phyloP scores from a whole-genome alignment of 2,113 vertebrate genomes.

The Ornithorhynchus anatinus region DNA sequence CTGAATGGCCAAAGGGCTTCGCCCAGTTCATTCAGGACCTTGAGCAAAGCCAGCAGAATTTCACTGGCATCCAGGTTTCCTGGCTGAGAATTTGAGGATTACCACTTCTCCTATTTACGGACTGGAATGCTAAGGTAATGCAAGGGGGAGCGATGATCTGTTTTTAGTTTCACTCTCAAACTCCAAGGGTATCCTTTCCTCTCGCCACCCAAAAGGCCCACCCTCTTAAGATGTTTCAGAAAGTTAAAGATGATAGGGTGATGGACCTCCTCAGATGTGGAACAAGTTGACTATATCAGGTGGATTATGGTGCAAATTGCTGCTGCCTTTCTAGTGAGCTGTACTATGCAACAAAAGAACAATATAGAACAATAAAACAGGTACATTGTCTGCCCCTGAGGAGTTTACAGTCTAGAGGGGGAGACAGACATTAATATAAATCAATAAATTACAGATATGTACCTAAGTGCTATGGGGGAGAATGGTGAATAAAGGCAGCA shows the following conservation, averaged over 20 bases:
- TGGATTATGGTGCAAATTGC: not conserved
- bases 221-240: not conserved
- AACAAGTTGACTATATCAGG: not conserved
- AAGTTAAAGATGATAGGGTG: not conserved
- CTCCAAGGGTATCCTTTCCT: constrained; percentile 18
- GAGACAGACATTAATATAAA: too few species aligned
- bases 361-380: too few species aligned
- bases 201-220: not conserved
- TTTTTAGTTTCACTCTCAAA: constrained; percentile 44
- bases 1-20: too few species aligned
- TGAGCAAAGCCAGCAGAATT: constrained; percentile 20
- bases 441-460: too few species aligned
- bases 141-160: constrained; percentile 45
- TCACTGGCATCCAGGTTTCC: constrained; percentile 20
- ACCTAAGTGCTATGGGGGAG: too few species aligned
- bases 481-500: too few species aligned
- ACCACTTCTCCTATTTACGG: constrained; percentile 65
- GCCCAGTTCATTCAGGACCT: not conserved
- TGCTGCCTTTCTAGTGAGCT: not conserved
- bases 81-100: constrained; percentile 48
- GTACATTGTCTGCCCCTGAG: too few species aligned
- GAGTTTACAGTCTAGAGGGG: too few species aligned
- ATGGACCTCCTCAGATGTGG: not conserved
- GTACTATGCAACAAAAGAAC: too few species aligned
- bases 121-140: constrained; percentile 51